Base-by-base conservation (phyloP, 2,888 invertebrate species). In the Pedicia rivosa region DNA sequence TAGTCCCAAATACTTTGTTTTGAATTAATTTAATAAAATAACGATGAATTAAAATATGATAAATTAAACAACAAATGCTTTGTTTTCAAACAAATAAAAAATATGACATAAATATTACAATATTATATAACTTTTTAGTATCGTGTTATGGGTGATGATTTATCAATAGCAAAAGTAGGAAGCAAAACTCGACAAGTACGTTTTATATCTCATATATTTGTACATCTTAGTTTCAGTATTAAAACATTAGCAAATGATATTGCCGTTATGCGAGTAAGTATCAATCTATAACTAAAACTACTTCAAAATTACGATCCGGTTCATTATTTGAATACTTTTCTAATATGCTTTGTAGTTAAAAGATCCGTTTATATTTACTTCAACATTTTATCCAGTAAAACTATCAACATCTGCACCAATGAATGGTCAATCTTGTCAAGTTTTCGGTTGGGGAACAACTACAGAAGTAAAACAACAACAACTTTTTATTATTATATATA, bases 231-330 rank as follows among this genome's bases (percentile, higher is more conserved):
- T 10, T 42, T 30, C 15, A 31, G 38, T 31, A 8, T 28, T 9
- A 5, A 17, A 3, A 37, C 36, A 6, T 24, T 32, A 17, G 28
- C n/a, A n/a, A 37, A 39, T 35, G 43, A 43, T 34, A 43, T 43
- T 17, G 41, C 36, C 5, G 27, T 43, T n/a, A 28, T 41, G 5
- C 16, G 41, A 17, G 31, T 32, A 30, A 30, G 35, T 27, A 24
- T 28, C 9, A 13, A 20, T 10, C 27, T 37, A 4, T 24, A 10
- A 9, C 12, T 20, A n/a, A n/a, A n/a, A n/a, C n/a, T n/a, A n/a
- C n/a, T n/a, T n/a, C n/a, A n/a, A n/a, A n/a, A n/a, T n/a, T n/a
- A n/a, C n/a, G n/a, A n/a, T n/a, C n/a, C n/a, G n/a, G n/a, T n/a
- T n/a, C n/a, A n/a, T n/a, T n/a, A n/a, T n/a, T n/a, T n/a, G n/a